Percentiles rank a stretch among this genome's conserved stretches.
Conservation (phyloP, 2,113 vertebrate species). For the Pelobates fuscus region DNA sequence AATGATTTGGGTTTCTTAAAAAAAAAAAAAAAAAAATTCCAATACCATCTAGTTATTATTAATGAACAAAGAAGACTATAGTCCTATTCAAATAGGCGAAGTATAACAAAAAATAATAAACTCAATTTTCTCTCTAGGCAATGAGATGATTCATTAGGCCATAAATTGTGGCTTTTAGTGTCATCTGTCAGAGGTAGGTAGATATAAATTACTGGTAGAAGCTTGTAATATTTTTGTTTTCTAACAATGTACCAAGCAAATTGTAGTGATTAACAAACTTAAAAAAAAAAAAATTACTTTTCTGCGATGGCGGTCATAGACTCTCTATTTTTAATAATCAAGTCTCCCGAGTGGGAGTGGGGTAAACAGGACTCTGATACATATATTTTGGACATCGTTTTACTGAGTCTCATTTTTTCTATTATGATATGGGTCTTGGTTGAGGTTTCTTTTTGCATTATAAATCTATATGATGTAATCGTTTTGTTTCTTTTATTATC, state of each 20-base stretch:
- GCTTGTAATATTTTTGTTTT: background rate
- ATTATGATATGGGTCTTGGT: too few relatives aligned
- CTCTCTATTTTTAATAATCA: too few relatives aligned
- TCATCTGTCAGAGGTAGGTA: conserved; percentile 5
- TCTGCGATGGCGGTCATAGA: too few relatives aligned
- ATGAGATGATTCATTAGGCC: conserved; percentile 7
- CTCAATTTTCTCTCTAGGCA: background rate
- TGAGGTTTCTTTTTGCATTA: too few relatives aligned
- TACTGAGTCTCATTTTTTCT: too few relatives aligned
- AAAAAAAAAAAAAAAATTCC: background rate
- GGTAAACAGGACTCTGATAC: too few relatives aligned
- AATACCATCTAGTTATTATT: background rate
- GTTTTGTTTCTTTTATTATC: too few relatives aligned
- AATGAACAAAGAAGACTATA: background rate
- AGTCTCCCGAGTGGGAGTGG: too few relatives aligned
- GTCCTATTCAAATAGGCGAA: conserved; percentile 1
- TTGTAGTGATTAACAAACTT: background rate
- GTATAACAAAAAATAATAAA: conserved; percentile 14
- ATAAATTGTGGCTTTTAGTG: background rate
- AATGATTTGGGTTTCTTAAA: background rate
- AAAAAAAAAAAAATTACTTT: too few relatives aligned
- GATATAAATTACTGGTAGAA: background rate
- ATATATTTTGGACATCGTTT: too few relatives aligned
- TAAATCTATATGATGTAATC: too few relatives aligned
- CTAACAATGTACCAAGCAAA: background rate